These are phyloP conservation scores for Capromys pilorides DNA, from an alignment of 2,797 vertebrate species.

Conservation along the genomic window DNA sequence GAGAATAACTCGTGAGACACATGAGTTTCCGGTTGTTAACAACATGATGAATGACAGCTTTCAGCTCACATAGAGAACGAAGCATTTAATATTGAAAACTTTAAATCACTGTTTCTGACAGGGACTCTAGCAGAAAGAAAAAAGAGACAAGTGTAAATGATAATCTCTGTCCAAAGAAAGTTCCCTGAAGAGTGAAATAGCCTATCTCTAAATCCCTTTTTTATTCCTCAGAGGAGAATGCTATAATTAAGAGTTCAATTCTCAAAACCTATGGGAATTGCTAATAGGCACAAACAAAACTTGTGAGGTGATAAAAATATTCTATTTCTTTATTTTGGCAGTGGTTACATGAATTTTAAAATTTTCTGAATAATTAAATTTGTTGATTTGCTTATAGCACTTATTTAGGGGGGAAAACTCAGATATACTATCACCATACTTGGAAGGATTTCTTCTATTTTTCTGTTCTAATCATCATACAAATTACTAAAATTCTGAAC, in stretches of 20 bases:
- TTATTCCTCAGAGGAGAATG: not conserved
- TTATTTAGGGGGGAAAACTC: not conserved
- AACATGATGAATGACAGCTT: not conserved
- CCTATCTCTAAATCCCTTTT: not conserved
- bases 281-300: not conserved
- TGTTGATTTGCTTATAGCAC: not conserved
- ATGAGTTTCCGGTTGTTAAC: not conserved
- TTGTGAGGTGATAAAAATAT: not conserved
- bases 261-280: not conserved
- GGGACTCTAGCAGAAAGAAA: slow-evolving; percentile 6
- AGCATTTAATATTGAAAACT: slow-evolving; percentile 19
- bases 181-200: slow-evolving; percentile 14
- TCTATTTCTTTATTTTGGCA: not conserved
- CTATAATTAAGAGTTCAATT: not conserved
- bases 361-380: slow-evolving; percentile 1
- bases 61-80: not conserved
- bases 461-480: not conserved
- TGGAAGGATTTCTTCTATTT: not conserved
- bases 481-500: not conserved
- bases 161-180: slow-evolving; percentile 50
- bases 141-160: slow-evolving; percentile 13
- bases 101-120: slow-evolving; percentile 58
- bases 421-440: not conserved
- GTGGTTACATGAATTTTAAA: not conserved
- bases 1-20: not conserved